Evolutionary conservation across 2,888 invertebrate species (phyloP), one percentile per base, ranked within the genome.

Genomic region (Diaprepes abbreviatus): DNA sequence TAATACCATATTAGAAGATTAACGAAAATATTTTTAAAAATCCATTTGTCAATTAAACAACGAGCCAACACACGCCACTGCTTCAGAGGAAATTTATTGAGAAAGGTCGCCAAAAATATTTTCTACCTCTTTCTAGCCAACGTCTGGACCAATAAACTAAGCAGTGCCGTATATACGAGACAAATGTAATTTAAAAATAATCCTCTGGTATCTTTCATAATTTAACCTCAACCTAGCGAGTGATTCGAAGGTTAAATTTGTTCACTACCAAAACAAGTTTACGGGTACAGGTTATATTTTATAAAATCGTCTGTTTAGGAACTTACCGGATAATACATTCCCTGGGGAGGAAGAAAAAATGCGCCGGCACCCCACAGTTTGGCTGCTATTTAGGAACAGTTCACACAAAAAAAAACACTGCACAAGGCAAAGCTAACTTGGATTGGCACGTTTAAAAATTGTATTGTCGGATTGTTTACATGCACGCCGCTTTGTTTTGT

Each of bases 321-420:
- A 92, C 94, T 94, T 89, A 95, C 94, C 92, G 94, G 95, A 91
- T 95, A 95, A 89, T 94, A 95, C 92, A 95, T 94, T 91, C 95
- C 95, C 92, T 94, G 95, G 88, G 93, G 93, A 91, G 94, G 94
- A 91, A 95, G 92, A 89, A 95, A 94, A 89, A 93, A 95, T 87
- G 94, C 93, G 90, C 94, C 94, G 88, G 94, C 93, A 89, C 95
- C 94, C 95, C 95, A 95, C 95, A 95, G 95, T 91, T 95, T 95
- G 95, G 91, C 91, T 91, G 93, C 91, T 90, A 91, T 77, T 74
- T 68, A 55, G 66, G 73, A 75, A 77, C 77, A 69, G 69, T 75
- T 74, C 75, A 76, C 76, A 85, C 87, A 88, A 87, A n/a, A n/a
- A 82, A 87, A 86, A 74, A 76, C 79, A 79, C 79, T 79, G 79